Evolutionary conservation across 1,140 invertebrate species (phyloP), one percentile per base, ranked within the genome.

Genomic region (Hyles vespertilio): DNA sequence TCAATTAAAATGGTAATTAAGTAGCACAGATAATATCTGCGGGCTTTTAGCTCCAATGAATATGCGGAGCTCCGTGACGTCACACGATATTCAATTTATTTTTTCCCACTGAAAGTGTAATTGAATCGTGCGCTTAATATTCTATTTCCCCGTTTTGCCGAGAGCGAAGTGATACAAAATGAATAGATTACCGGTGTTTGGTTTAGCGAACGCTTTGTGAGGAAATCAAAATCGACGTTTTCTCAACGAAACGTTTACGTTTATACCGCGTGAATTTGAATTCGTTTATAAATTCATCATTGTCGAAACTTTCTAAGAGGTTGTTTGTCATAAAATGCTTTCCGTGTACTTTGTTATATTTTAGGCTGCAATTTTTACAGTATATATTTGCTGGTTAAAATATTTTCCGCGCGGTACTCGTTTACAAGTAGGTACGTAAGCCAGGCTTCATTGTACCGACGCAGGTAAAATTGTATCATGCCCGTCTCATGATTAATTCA

Each of bases 1-100:
- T 63, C 51, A 63, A 63, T 63, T 58, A 63, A 63, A 63, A 58
- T 63, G 50, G 51, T 63, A 63, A 63, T 63, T 63, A 49, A 63
- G 22, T 58, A 11, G 32, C 9, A 12, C 11, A 12, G 49, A 57
- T 58, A 51, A 54, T 63, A 63, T 58, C 51, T 58, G 11, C 47
- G 1, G 52, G 43, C 8, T 40, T 48, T 63, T 58, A 49, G 46
- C n/a, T 12, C 2, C 33, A 33, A 54, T 49, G 55, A 54, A 58
- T 62, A 54, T 54, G 40, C 8, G 40, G 22, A 22, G 22, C 22
- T 22, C 53, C 3, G 12, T 32, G 34, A 11, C 45, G 22, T 45
- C 56, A 63, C 51, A 40, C 45, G 40, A 44, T 46, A 51, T 46
- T 56, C 51, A 54, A 58, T 58, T 57, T 52, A 58, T 52, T 58